Evolutionary conservation across 2,113 vertebrate species (phyloP).

Genomic region (Cyanoderma ruficeps): DNA sequence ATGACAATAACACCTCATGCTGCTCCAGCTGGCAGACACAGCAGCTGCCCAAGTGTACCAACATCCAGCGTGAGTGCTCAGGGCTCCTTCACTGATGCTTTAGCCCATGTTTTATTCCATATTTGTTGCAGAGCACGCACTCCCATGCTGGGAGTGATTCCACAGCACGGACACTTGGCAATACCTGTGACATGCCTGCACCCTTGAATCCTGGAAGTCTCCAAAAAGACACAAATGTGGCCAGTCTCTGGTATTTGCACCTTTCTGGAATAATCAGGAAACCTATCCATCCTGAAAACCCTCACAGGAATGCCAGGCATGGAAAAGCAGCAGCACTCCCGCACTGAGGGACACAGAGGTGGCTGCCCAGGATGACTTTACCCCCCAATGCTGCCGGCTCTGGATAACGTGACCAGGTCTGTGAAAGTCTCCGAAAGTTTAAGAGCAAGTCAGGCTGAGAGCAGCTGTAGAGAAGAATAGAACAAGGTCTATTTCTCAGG

Average conservation of each 20-base stretch:
- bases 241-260: not conserved
- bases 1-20: rapidly evolving
- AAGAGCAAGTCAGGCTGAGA: not conserved
- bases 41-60: not conserved
- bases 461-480: slow-evolving; percentile 9
- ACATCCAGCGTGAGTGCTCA: not conserved
- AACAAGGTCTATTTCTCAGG: slow-evolving; percentile 34
- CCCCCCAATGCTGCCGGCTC: not conserved
- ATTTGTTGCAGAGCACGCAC: not conserved
- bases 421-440: not conserved
- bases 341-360: rapidly evolving
- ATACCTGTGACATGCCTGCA: not conserved
- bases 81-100: not conserved
- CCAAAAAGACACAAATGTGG: not conserved
- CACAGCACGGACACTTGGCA: not conserved
- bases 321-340: not conserved
- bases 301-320: rapidly evolving
- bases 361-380: not conserved
- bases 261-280: not conserved
- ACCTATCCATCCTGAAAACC: not conserved
- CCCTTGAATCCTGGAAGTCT: not conserved
- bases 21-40: not conserved
- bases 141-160: not conserved
- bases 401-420: not conserved
- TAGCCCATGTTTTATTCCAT: not conserved